Evolutionary conservation across 2,797 vertebrate genomes (phyloP).

Genomic region (Otus scops): DNA sequence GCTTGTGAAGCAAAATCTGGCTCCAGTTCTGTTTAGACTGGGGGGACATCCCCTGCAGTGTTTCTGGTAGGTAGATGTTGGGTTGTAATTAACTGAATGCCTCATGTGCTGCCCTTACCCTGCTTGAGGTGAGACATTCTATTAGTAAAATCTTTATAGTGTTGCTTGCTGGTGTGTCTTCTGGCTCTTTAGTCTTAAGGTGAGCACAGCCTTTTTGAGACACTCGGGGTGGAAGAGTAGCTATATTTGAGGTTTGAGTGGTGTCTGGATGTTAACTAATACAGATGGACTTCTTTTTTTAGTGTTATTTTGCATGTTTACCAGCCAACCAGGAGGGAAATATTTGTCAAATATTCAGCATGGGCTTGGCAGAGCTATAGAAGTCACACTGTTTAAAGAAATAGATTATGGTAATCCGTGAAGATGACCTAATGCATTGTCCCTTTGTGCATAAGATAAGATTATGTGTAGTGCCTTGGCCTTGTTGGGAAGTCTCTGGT

Average conservation of each 20-base stretch:
- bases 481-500: constrained; percentile 12
- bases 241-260: neutral
- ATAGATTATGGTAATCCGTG: neutral
- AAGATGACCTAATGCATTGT: neutral
- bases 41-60: neutral
- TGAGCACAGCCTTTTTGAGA: neutral
- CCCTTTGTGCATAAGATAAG: neutral
- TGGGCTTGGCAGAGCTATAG: neutral
- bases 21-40: neutral
- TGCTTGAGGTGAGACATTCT: neutral
- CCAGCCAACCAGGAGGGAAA: neutral
- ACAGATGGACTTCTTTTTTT: neutral
- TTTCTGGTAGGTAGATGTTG: neutral
- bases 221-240: neutral
- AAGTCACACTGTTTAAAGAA: neutral
- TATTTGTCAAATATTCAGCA: neutral
- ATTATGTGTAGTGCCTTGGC: neutral
- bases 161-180: neutral
- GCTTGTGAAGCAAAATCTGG: neutral
- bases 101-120: neutral
- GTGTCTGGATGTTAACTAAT: neutral
- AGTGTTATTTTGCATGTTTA: neutral
- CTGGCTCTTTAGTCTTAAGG: neutral
- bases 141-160: neutral
- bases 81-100: neutral